Evolutionary conservation across 2,888 invertebrate genomes (phyloP).

Genomic region (Acleris holmiana): DNA sequence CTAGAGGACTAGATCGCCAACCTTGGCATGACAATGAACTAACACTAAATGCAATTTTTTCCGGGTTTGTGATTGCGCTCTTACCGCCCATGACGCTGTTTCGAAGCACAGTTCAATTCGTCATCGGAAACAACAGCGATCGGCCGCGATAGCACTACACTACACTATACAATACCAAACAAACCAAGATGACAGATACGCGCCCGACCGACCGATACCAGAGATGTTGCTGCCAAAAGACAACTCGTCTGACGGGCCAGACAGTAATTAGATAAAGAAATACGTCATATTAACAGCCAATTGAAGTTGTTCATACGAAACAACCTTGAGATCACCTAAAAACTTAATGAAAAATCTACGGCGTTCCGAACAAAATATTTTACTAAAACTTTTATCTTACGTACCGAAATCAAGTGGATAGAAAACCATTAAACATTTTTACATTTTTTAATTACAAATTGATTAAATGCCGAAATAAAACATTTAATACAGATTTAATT

Average conservation of each 20-base stretch:
- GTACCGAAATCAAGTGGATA: slow-evolving; percentile 55
- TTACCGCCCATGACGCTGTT: slow-evolving; percentile 72
- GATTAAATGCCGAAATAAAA: slow-evolving; percentile 21
- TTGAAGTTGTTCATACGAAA: slow-evolving; percentile 52
- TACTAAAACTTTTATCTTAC: slow-evolving; percentile 48
- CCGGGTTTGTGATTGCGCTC: slow-evolving; percentile 42
- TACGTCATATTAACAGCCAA: slow-evolving; percentile 63
- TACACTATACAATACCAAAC: slow-evolving; percentile 27
- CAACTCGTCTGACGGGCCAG: slow-evolving; percentile 55
- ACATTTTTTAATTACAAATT: slow-evolving; percentile 33
- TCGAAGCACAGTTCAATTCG: slow-evolving; percentile 58
- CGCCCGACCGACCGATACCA: slow-evolving; percentile 24
- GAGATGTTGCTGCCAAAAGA: slow-evolving; percentile 51
- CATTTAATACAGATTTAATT: slow-evolving; percentile 32
- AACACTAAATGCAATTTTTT: slow-evolving; percentile 29
- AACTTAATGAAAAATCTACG: slow-evolving; percentile 56
- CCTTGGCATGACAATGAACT: slow-evolving; percentile 33
- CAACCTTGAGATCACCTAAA: slow-evolving; percentile 74
- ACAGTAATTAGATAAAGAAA: slow-evolving; percentile 72
- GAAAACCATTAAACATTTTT: slow-evolving; percentile 46
- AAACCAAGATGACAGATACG: slow-evolving; percentile 26
- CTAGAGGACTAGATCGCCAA: slow-evolving; percentile 23
- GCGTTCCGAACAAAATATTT: slow-evolving; percentile 49
- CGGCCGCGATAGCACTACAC: slow-evolving; percentile 52
- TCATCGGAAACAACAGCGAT: slow-evolving; percentile 56